Percentiles rank a stretch among this genome's conserved stretches.
Conservation (phyloP, 1,140 invertebrate species). For the Hycleus cichorii region DNA sequence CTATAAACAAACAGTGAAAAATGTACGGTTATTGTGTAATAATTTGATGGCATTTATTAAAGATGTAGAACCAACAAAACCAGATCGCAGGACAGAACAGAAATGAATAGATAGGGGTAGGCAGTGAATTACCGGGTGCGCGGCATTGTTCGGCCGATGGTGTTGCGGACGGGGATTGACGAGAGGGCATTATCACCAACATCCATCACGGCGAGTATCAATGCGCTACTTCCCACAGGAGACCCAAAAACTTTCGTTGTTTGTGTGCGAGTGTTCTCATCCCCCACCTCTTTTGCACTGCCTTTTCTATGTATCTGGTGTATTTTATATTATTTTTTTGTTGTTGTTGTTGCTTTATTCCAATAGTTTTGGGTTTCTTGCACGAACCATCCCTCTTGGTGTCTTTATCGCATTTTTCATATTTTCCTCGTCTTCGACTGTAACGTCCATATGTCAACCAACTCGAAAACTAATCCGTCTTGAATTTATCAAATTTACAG, state of each 20-base stretch:
- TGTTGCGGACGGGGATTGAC: conserved; percentile 43
- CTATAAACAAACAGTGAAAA: conserved; percentile 24
- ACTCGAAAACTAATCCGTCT: no score
- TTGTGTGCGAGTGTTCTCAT: conserved; percentile 26
- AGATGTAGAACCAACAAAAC: conserved; percentile 28
- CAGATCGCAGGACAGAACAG: conserved; percentile 18
- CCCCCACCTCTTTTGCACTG: conserved; percentile 18
- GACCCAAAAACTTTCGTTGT: conserved; percentile 38
- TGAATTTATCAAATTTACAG: no score
- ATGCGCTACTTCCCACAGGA: conserved; percentile 42
- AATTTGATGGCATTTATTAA: conserved; percentile 36
- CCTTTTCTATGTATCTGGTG: neutral
- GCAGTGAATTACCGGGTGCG: conserved; percentile 37
- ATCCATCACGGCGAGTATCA: conserved; percentile 44
- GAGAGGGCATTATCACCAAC: conserved; percentile 42
- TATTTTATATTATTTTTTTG: neutral
- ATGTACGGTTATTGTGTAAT: conserved; percentile 34
- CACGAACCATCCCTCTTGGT: no score
- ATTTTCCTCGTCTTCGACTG: no score
- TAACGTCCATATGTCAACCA: no score
- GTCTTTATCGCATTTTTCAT: no score
- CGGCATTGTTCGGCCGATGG: conserved; percentile 38
- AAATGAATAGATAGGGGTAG: conserved; percentile 40
- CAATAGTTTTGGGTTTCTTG: no score
- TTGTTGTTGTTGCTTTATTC: no score